A percentile compares a stretch with the other conserved stretches of the same genome.
Conservation (phyloP, 1,140 invertebrate species). For the Ditylenchus dipsaci region DNA sequence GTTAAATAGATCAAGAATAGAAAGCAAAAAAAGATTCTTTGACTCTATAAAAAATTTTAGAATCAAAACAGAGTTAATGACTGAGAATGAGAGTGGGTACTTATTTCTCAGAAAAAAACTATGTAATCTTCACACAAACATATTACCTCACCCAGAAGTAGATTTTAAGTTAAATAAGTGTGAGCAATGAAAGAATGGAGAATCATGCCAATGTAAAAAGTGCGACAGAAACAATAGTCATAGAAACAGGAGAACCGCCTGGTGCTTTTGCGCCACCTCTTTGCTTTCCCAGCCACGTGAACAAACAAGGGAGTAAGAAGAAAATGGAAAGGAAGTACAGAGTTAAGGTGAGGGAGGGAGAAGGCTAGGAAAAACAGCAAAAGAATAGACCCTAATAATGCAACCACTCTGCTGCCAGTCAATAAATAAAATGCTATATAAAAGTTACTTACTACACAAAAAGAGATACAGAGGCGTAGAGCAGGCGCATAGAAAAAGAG, state of each 20-base stretch:
- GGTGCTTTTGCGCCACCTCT: not conserved
- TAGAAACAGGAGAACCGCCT: too few relatives aligned
- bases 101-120: not conserved
- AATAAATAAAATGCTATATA: not conserved
- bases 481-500: not conserved
- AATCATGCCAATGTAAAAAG: too few relatives aligned
- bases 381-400: not conserved
- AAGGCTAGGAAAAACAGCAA: not conserved
- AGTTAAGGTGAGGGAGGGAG: not conserved
- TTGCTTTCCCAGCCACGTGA: not conserved
- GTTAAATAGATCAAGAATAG: not conserved
- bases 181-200: not conserved
- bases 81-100: too few relatives aligned
- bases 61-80: too few relatives aligned
- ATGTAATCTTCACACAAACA: not conserved
- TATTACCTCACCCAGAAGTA: not conserved
- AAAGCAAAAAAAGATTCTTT: conserved; percentile 32
- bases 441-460: not conserved
- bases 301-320: not conserved
- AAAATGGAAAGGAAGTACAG: conserved; percentile 12
- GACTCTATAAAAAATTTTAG: conserved; percentile 9
- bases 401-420: not conserved
- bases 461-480: not conserved
- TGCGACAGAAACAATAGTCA: too few relatives aligned
- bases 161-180: too few relatives aligned